Percentiles rank a stretch among this genome's conserved stretches.
phyloP scores from a whole-genome alignment of 1,140 invertebrate genomes.

The Ladona fulva region DNA sequence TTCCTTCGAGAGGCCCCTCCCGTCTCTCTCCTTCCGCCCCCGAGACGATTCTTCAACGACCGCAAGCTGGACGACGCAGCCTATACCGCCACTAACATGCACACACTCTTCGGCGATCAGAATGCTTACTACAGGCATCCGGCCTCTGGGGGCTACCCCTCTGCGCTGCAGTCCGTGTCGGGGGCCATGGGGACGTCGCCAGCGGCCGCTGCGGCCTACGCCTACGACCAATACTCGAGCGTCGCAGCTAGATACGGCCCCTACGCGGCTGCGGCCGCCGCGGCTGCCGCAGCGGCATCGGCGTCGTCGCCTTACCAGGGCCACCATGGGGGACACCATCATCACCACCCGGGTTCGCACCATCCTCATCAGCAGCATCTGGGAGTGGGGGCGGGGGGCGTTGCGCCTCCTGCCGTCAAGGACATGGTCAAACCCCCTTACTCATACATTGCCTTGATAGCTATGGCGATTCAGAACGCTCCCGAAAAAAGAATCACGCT shows the following conservation, averaged over 20 bases:
- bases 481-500: conserved; percentile 91
- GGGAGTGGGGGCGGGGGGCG: conserved; percentile 21
- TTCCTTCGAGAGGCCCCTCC: too few species aligned
- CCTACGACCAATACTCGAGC: conserved; percentile 59
- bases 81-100: conserved; percentile 46
- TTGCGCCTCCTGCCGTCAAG: conserved; percentile 25
- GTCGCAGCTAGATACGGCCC: conserved; percentile 43
- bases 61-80: neutral
- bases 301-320: conserved; percentile 43
- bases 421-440: conserved; percentile 89
- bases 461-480: conserved; percentile 94
- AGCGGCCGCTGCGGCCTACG: conserved; percentile 35
- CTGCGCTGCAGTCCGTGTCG: conserved; percentile 33
- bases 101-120: conserved; percentile 76
- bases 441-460: conserved; percentile 95
- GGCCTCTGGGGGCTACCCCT: conserved; percentile 36
- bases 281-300: conserved; percentile 33
- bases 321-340: conserved; percentile 54
- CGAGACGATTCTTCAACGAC: neutral
- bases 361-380: conserved; percentile 25
- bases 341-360: conserved; percentile 33
- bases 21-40: too few species aligned
- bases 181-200: conserved; percentile 29
- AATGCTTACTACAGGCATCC: conserved; percentile 49
- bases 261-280: conserved; percentile 42